Evolutionary conservation across 2,113 vertebrate genomes (phyloP).

Genomic region (Diglossa brunneiventris): DNA sequence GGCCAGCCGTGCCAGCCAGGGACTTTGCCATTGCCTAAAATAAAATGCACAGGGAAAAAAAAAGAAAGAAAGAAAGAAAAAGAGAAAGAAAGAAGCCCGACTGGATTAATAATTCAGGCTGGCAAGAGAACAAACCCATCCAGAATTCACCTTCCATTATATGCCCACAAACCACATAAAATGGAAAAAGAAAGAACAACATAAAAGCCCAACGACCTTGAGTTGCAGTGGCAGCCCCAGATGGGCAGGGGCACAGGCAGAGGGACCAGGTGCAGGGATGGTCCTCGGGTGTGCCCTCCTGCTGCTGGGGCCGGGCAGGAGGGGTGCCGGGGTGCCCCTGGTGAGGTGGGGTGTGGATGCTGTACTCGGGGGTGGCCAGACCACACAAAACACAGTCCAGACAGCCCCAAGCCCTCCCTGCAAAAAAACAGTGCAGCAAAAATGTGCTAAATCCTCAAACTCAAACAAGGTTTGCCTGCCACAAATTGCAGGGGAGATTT

Average conservation of each 20-base stretch:
- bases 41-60: neutral
- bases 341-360: neutral
- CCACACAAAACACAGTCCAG: neutral
- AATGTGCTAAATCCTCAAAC: conserved; percentile 49
- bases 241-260: neutral
- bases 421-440: neutral
- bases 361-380: neutral
- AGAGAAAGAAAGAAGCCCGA: neutral
- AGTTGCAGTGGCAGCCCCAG: neutral
- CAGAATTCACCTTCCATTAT: conserved; percentile 55
- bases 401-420: neutral
- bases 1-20: neutral
- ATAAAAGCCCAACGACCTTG: neutral
- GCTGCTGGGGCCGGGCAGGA: neutral
- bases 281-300: neutral
- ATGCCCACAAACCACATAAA: conserved; percentile 53
- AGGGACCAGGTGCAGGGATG: fast-evolving
- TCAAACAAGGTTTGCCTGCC: conserved; percentile 42
- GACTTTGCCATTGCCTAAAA: neutral
- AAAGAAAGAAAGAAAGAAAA: fast-evolving
- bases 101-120: conserved; percentile 50
- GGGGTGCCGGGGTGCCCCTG: neutral
- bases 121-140: conserved; percentile 40
- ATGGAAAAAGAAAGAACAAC: conserved; percentile 19
- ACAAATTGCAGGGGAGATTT: conserved; percentile 57